Conservation (phyloP, 2,113 vertebrate genomes). For the Ciconia maguari region DNA sequence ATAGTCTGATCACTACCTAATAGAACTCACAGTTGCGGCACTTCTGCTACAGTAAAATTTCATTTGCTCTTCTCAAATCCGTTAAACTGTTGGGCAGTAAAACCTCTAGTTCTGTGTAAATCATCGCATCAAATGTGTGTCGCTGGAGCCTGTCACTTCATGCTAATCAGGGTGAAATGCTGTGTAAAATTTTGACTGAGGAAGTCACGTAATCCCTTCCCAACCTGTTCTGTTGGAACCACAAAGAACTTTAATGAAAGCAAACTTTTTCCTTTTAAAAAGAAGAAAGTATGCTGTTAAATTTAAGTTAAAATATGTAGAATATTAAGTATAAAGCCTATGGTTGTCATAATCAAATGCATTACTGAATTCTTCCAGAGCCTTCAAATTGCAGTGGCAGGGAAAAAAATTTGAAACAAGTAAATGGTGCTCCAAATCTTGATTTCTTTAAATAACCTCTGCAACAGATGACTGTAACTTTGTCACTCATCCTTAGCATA, state of each 20-base stretch:
- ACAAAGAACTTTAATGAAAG: not conserved
- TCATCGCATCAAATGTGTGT: not conserved
- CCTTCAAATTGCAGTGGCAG: not conserved
- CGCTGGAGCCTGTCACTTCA: not conserved
- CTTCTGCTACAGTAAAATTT: not conserved
- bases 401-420: not conserved
- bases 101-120: not conserved
- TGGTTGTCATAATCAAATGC: not conserved
- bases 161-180: not conserved
- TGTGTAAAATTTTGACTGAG: not conserved
- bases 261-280: not conserved
- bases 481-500: not conserved
- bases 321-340: not conserved
- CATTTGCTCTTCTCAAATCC: not conserved
- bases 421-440: not conserved
- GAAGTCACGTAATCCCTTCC: not conserved
- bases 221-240: not conserved
- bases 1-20: not conserved
- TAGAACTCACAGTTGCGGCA: not conserved
- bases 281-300: not conserved
- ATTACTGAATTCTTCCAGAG: not conserved
- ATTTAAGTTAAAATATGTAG: not conserved
- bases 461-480: not conserved
- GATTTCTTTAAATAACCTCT: not conserved
- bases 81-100: not conserved